A percentile compares a stretch with the other conserved stretches of the same genome.
These are phyloP conservation scores for Heliconius ismenius DNA, from an alignment of 2,888 invertebrate species.

Conservation along the genomic window DNA sequence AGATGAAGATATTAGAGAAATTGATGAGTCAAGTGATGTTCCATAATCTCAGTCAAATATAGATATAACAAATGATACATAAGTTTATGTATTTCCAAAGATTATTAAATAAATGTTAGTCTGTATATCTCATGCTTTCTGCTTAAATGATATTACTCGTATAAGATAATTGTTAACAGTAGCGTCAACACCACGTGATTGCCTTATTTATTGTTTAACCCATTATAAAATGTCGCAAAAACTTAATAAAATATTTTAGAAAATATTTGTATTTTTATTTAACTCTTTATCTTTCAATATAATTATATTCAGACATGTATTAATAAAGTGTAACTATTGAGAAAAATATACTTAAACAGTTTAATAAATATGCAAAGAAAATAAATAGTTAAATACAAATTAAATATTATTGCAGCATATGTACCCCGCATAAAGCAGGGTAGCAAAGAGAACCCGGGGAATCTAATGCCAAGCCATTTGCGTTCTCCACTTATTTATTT, in stretches of 20 bases:
- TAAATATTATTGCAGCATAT: not conserved
- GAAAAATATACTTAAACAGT: not conserved
- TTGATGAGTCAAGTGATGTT: slow-evolving; percentile 48
- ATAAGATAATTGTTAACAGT: slow-evolving; percentile 67
- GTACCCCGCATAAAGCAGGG: too few relatives aligned
- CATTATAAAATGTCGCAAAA: slow-evolving; percentile 74
- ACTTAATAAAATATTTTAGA: slow-evolving; percentile 80
- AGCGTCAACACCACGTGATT: slow-evolving; percentile 77
- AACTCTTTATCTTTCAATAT: not conserved
- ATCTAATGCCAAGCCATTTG: too few relatives aligned
- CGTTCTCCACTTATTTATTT: too few relatives aligned
- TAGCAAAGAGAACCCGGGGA: too few relatives aligned
- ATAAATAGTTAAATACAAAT: not conserved
- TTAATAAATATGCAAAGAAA: not conserved
- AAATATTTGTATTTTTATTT: slow-evolving; percentile 53
- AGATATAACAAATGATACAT: slow-evolving; percentile 49
- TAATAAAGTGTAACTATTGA: not conserved
- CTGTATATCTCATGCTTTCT: slow-evolving; percentile 74
- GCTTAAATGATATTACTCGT: slow-evolving; percentile 71
- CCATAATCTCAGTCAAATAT: slow-evolving; percentile 44
- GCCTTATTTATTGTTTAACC: slow-evolving; percentile 79
- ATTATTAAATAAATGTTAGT: slow-evolving; percentile 72
- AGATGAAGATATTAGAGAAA: slow-evolving; percentile 48
- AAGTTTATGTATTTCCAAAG: slow-evolving; percentile 69
- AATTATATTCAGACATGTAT: not conserved